Percentiles rank a stretch among this genome's conserved stretches.
Evolutionary conservation across 2,888 invertebrate species (phyloP).

Genomic region (Drosophila paucipuncta): DNA sequence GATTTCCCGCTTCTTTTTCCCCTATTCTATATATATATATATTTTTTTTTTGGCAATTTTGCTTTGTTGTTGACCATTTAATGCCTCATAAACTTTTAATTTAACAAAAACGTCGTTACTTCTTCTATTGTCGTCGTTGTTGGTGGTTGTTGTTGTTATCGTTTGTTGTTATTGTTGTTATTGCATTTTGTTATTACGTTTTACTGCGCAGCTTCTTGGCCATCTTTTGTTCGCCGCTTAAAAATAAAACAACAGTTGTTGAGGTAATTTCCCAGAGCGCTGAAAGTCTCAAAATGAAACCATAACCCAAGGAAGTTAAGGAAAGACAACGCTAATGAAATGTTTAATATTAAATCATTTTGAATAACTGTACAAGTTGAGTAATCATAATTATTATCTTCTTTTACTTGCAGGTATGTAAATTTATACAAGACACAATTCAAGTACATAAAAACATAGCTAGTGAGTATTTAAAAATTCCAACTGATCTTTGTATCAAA

Average conservation of each 20-base stretch:
- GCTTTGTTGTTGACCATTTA: conserved; percentile 77
- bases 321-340: conserved; percentile 26
- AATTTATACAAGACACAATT: background rate
- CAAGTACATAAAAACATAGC: background rate
- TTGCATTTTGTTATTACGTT: conserved; percentile 61
- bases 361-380: conserved; percentile 1
- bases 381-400: conserved; percentile 28
- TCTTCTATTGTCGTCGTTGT: conserved; percentile 48
- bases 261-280: conserved; percentile 59
- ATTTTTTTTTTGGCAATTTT: conserved; percentile 71
- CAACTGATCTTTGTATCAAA: background rate
- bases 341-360: conserved; percentile 22
- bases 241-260: conserved; percentile 65
- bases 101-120: conserved; percentile 73
- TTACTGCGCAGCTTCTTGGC: conserved; percentile 48
- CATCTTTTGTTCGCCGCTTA: conserved; percentile 12
- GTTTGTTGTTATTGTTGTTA: conserved; percentile 13
- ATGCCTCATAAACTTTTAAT: conserved; percentile 81
- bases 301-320: conserved; percentile 2
- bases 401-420: conserved; percentile 67
- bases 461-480: conserved; percentile 20
- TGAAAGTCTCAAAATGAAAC: conserved; percentile 23
- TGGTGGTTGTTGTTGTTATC: conserved; percentile 22
- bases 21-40: conserved; percentile 37
- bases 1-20: background rate